Conservation (phyloP, 2,888 invertebrate species). For the Pristionchus entomophagus region DNA sequence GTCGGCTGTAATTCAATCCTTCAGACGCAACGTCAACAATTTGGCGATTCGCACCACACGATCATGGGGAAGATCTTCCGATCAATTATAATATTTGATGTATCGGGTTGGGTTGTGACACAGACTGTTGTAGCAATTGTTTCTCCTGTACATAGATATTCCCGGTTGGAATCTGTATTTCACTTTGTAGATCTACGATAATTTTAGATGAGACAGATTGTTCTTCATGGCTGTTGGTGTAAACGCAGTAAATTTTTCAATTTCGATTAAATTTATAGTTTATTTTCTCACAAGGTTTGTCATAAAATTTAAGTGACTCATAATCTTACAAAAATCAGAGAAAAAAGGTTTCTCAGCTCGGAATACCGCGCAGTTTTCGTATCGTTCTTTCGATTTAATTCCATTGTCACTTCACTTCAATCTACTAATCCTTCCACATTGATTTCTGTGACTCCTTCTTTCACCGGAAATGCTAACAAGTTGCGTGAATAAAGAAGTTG, state of each 20-base stretch:
- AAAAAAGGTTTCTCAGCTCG: background rate
- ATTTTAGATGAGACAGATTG: background rate
- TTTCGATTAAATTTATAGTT: background rate
- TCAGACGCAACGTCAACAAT: background rate
- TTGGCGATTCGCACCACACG: background rate
- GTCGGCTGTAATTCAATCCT: background rate
- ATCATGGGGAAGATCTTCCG: background rate
- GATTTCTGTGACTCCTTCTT: background rate
- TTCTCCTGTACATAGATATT: background rate
- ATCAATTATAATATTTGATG: background rate
- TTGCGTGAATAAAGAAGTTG: background rate
- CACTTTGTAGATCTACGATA: background rate
- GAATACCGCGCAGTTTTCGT: background rate
- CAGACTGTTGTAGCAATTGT: background rate
- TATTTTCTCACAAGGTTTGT: background rate
- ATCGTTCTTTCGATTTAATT: background rate
- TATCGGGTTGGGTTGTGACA: background rate
- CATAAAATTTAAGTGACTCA: background rate
- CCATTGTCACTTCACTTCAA: background rate
- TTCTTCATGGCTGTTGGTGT: background rate
- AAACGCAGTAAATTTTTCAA: background rate
- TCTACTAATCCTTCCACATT: background rate
- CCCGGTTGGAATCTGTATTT: background rate
- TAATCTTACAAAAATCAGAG: too few species aligned
- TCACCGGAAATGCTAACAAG: background rate